These are phyloP conservation scores for Sinopyrophorus schimmeli DNA, from an alignment of 2,888 invertebrate species.

Conservation along the genomic window DNA sequence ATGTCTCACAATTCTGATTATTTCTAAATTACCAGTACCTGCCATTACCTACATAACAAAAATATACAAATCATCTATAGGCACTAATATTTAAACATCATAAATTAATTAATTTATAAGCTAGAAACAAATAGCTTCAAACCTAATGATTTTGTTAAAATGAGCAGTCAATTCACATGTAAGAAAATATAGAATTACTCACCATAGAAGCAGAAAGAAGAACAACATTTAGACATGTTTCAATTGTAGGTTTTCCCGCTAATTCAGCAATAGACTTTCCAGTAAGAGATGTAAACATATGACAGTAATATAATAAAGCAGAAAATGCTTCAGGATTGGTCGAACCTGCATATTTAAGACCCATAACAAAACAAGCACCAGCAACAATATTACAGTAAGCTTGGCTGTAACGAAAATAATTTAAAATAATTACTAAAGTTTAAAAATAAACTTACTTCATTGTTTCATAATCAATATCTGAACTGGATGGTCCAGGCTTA, in stretches of 20 bases:
- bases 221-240: conserved; percentile 84
- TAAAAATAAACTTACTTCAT: conserved; percentile 71
- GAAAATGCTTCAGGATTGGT: conserved; percentile 80
- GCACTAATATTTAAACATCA: no score
- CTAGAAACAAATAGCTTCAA: no score
- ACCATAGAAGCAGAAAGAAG: conserved; percentile 82
- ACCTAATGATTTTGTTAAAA: no score
- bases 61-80: conserved; percentile 9
- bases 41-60: conserved; percentile 74
- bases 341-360: conserved; percentile 91
- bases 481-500: conserved; percentile 65
- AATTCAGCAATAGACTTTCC: conserved; percentile 78
- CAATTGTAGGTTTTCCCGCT: conserved; percentile 87
- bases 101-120: no score
- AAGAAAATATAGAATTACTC: no score
- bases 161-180: no score
- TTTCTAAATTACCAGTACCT: conserved; percentile 86
- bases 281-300: conserved; percentile 68
- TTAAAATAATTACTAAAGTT: background rate
- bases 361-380: conserved; percentile 92
- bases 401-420: conserved; percentile 65
- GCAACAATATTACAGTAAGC: conserved; percentile 96
- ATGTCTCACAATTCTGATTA: conserved; percentile 82
- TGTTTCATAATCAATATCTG: conserved; percentile 84
- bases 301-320: conserved; percentile 74